These are phyloP conservation scores for Cecropterus lyciades DNA, from an alignment of 1,140 invertebrate species.

Conservation along the genomic window DNA sequence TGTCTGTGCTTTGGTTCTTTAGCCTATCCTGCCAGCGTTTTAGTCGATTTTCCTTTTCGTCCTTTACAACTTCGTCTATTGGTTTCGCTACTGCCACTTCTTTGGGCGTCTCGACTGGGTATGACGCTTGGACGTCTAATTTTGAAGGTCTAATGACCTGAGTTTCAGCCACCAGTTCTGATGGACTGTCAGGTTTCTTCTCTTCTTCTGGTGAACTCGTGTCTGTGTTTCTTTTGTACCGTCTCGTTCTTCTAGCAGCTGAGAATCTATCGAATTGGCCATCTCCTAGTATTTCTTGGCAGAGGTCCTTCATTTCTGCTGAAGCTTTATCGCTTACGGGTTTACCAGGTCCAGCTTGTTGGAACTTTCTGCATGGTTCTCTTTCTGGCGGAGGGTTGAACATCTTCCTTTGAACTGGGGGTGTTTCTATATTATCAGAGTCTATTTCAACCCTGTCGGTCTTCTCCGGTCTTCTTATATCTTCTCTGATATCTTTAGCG, in stretches of 20 bases:
- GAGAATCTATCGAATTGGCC: slow-evolving; percentile 95
- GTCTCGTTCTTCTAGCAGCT: slow-evolving; percentile 90
- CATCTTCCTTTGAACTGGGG: slow-evolving; percentile 90
- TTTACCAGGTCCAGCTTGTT: slow-evolving; percentile 58
- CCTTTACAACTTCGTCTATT: slow-evolving; percentile 64
- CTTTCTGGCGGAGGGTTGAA: slow-evolving; percentile 87
- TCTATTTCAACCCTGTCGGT: slow-evolving; percentile 93
- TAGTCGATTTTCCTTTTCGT: slow-evolving; percentile 86
- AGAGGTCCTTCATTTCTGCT: slow-evolving; percentile 73
- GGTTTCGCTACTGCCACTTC: slow-evolving; percentile 59
- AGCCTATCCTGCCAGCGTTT: slow-evolving; percentile 87
- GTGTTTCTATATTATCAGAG: slow-evolving; percentile 95
- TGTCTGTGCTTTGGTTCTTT: slow-evolving; percentile 78
- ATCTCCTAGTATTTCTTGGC: slow-evolving; percentile 85
- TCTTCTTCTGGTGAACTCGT: slow-evolving; percentile 85
- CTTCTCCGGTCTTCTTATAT: slow-evolving; percentile 78
- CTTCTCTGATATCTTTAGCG: slow-evolving; percentile 66
- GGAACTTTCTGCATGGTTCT: slow-evolving; percentile 85
- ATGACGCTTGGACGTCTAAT: slow-evolving; percentile 78
- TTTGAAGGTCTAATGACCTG: slow-evolving; percentile 82
- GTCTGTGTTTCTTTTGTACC: slow-evolving; percentile 91
- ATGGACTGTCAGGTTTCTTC: slow-evolving; percentile 71
- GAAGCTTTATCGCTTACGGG: slow-evolving; percentile 69
- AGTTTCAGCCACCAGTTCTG: slow-evolving; percentile 84
- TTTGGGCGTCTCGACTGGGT: slow-evolving; percentile 67